Conservation (phyloP, 2,797 vertebrate genomes). For the Clarias platycephalus region DNA sequence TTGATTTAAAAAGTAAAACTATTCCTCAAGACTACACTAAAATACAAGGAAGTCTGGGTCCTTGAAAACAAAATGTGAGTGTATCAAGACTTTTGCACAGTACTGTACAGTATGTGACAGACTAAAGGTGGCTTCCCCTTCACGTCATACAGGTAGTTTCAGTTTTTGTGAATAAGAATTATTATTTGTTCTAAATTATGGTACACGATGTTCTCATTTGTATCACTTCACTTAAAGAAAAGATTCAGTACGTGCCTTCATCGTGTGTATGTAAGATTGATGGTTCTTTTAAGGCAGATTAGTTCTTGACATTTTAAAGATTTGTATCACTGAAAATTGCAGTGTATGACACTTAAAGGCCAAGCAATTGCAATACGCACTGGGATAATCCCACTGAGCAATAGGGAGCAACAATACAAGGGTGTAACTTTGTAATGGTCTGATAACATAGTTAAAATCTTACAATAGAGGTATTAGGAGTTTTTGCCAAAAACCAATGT, state of each 20-base stretch:
- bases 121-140: no score
- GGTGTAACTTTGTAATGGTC: conserved; percentile 59
- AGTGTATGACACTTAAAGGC: conserved; percentile 1
- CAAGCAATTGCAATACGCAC: conserved; percentile 38
- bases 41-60: no score
- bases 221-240: not conserved
- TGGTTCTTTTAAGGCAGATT: conserved; percentile 5
- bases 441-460: conserved; percentile 66
- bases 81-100: no score
- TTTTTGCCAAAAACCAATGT: conserved; percentile 65
- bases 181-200: not conserved
- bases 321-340: conserved; percentile 41
- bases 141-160: not conserved
- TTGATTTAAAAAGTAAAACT: no score
- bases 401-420: conserved; percentile 45
- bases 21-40: no score
- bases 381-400: conserved; percentile 65
- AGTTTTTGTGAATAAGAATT: not conserved
- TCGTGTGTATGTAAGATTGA: not conserved
- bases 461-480: conserved; percentile 10
- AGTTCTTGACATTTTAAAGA: conserved; percentile 25
- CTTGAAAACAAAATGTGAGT: no score
- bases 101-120: no score
- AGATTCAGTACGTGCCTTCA: not conserved
- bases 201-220: not conserved